These are phyloP conservation scores for Teleiodes luculella DNA, from an alignment of 2,888 invertebrate species.

Conservation along the genomic window DNA sequence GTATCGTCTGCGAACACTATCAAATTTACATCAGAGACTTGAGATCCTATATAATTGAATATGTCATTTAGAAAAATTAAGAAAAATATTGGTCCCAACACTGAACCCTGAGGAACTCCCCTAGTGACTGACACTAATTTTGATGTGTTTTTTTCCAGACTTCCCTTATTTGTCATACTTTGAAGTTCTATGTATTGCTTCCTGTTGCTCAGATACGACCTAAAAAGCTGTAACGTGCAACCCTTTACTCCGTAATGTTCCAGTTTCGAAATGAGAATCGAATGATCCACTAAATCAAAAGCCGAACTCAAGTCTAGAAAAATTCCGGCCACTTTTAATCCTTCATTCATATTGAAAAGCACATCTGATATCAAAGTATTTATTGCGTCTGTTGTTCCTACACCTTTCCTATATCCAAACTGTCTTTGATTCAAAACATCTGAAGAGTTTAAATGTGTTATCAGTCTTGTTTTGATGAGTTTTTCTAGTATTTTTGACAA, in stretches of 20 bases:
- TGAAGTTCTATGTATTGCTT: too few species aligned
- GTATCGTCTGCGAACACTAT: too few species aligned
- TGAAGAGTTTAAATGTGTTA: neutral
- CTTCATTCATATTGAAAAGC: neutral
- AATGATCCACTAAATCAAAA: neutral
- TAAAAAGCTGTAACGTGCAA: neutral
- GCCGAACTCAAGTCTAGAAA: conserved; percentile 3
- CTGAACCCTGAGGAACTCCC: too few species aligned
- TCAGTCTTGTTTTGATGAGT: neutral
- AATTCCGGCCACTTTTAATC: neutral
- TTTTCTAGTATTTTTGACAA: conserved; percentile 4
- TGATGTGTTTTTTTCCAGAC: too few species aligned
- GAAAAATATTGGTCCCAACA: too few species aligned
- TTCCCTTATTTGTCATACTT: too few species aligned
- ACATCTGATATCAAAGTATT: neutral
- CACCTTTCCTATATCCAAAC: neutral
- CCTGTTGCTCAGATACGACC: too few species aligned
- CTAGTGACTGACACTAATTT: too few species aligned
- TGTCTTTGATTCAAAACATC: neutral
- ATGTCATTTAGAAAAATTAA: too few species aligned
- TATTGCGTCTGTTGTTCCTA: neutral
- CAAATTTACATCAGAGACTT: too few species aligned
- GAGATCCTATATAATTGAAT: too few species aligned
- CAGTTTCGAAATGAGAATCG: neutral
- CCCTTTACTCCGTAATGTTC: neutral